These are phyloP conservation scores for Ptychadena robeensis DNA, from an alignment of 2,797 vertebrate genomes.

Conservation along the genomic window DNA sequence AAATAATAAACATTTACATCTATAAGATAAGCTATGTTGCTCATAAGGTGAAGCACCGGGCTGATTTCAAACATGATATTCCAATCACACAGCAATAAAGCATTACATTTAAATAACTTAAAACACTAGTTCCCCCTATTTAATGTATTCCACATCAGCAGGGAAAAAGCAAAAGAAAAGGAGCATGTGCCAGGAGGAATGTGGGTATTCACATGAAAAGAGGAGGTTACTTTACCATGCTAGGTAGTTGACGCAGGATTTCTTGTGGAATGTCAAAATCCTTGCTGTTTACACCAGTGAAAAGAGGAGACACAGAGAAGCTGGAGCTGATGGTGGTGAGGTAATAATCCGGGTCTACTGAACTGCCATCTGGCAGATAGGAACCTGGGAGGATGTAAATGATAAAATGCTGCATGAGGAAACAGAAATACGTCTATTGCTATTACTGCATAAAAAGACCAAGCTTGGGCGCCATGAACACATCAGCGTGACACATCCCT, in stretches of 20 bases:
- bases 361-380: slow-evolving; percentile 89
- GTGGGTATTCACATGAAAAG: too few relatives aligned
- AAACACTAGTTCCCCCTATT: too few relatives aligned
- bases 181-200: too few relatives aligned
- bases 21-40: not conserved
- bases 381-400: slow-evolving; percentile 74
- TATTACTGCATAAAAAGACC: not conserved
- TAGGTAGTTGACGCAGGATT: slow-evolving; percentile 86
- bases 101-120: too few relatives aligned
- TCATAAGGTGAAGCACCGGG: not conserved
- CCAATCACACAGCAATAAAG: too few relatives aligned
- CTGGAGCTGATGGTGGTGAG: slow-evolving; percentile 96
- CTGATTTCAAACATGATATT: not conserved
- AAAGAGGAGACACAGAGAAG: slow-evolving; percentile 94
- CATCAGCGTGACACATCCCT: too few relatives aligned
- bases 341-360: slow-evolving; percentile 92
- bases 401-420: not conserved
- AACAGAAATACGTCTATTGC: not conserved
- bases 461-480: too few relatives aligned
- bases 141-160: too few relatives aligned
- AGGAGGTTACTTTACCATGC: slow-evolving; percentile 79
- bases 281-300: slow-evolving; percentile 86
- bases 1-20: not conserved
- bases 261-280: slow-evolving; percentile 89
- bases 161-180: not conserved